Evolutionary conservation across 2,113 vertebrate genomes (phyloP), one percentile per base, ranked within the genome.

Genomic region (Amblyornis subalaris): DNA sequence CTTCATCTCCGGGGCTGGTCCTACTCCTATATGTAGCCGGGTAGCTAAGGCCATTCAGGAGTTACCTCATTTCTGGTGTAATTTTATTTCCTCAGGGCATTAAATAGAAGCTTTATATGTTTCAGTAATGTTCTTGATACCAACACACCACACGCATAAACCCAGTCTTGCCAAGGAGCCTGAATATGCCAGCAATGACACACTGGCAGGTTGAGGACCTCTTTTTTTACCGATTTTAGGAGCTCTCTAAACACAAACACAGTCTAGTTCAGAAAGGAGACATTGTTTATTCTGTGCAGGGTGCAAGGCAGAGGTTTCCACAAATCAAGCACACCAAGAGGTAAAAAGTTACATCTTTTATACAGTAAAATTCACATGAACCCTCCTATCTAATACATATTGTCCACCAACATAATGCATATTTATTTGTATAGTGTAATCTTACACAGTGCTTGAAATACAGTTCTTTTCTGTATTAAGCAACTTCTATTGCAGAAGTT

Each of bases 21-120:
- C n/a, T 3, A 0, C 12, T 48, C 50, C 6, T 10, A 19, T n/a
- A 25, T 10, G 13, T 22, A 50, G 31, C 9, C 13, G 10, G 19
- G 47, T 12, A 31, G 62, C 44, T 29, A 5, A 21, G 22, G 40
- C 45, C 31, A 25, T n/a, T 19, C 16, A 61, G 26, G 31, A 54
- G 18, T 10, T 54, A 54, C 29, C 20, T 80, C 19, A 10, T n/a
- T 53, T 51, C 36, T 55, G 28, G 29, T 28, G 24, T 18, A 21
- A 42, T 23, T 24, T 35, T 42, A 7, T 22, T 60, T 76, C 36
- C 42, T 74, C 36, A 21, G 17, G 21, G 35, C 16, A 33, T 45
- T 19, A 51, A 54, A 55, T 12, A 44, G 7, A 45, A 51, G 6
- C 25, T 3, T 6, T 50, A 65, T 16, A 21, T 19, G 20, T 61